phyloP scores from a whole-genome alignment of 2,888 invertebrate genomes.

The Drosophila helvetica region DNA sequence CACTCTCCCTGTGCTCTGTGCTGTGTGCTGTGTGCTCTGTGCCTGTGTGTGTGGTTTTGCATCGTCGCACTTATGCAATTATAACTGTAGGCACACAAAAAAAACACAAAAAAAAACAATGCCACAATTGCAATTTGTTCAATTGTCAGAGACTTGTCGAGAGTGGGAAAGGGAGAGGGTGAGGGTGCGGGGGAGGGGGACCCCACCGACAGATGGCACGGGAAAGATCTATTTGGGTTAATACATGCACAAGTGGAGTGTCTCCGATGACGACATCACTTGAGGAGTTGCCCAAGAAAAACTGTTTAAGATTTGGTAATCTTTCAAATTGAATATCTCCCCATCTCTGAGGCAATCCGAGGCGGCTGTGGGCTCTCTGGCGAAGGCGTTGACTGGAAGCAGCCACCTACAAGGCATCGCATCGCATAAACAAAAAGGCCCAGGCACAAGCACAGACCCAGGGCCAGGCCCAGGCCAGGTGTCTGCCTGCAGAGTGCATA shows the following conservation, averaged over 20 bases:
- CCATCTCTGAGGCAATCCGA: conserved; percentile 3
- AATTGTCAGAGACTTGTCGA: conserved; percentile 30
- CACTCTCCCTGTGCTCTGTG: neutral
- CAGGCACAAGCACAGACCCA: neutral
- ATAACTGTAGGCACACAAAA: conserved; percentile 61
- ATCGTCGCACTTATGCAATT: conserved; percentile 72
- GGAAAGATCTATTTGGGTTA: conserved; percentile 36
- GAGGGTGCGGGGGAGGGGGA: too few relatives aligned
- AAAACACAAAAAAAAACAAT: conserved; percentile 38
- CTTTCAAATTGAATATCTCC: conserved; percentile 26
- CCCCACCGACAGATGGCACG: conserved; percentile 12
- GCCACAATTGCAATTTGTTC: conserved; percentile 46
- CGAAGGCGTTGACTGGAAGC: conserved; percentile 40
- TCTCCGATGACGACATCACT: conserved; percentile 41
- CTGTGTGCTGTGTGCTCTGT: too few relatives aligned
- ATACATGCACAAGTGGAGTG: conserved; percentile 46
- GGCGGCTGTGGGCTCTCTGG: neutral
- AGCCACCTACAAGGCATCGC: conserved; percentile 32
- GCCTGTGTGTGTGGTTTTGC: conserved; percentile 23
- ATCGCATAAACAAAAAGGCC: conserved; percentile 28
- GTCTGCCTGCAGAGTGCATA: conserved; percentile 38
- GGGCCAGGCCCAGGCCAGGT: conserved; percentile 21
- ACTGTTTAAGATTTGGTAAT: conserved; percentile 44
- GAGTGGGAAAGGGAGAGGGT: neutral
- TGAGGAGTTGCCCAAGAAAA: conserved; percentile 32